Evolutionary conservation across 2,797 vertebrate species (phyloP).

Genomic region (Taenioides sp.): DNA sequence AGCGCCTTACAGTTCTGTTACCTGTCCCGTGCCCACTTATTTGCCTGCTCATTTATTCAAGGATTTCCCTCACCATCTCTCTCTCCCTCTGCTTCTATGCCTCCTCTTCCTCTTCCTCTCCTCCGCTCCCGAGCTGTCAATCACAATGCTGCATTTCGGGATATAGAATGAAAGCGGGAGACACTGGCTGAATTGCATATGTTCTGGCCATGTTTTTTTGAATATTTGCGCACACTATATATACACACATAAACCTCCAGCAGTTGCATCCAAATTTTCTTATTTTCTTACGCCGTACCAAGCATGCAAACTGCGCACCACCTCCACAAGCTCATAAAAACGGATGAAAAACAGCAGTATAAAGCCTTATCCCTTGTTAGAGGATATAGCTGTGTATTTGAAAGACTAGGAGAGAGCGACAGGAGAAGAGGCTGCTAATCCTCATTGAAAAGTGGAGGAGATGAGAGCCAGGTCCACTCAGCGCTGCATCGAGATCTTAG

Average conservation of each 20-base stretch:
- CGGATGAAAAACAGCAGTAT: conserved; percentile 18
- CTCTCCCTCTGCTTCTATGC: background rate
- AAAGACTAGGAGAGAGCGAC: conserved; percentile 37
- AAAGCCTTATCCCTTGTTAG: conserved; percentile 28
- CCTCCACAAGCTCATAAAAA: conserved; percentile 26
- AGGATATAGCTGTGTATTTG: conserved; percentile 22
- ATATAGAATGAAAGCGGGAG: conserved; percentile 11
- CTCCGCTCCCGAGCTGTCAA: conserved; percentile 39
- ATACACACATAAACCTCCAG: conserved; percentile 17
- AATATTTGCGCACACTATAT: background rate
- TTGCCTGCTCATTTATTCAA: conserved; percentile 75
- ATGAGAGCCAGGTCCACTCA: conserved; percentile 64
- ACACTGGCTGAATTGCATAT: conserved; percentile 23
- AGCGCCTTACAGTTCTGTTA: conserved; percentile 60
- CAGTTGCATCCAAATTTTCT: conserved; percentile 31
- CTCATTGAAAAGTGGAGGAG: conserved; percentile 56
- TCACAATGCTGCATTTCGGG: conserved; percentile 22
- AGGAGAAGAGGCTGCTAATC: conserved; percentile 51
- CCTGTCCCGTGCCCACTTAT: conserved; percentile 67
- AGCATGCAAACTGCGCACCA: conserved; percentile 32
- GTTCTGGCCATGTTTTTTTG: conserved; percentile 21
- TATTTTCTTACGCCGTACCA: background rate
- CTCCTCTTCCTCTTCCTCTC: conserved; percentile 11
- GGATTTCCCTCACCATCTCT: conserved; percentile 30
- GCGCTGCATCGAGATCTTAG: conserved; percentile 52